phyloP scores from a whole-genome alignment of 2,797 vertebrate genomes.

The Lacerta bilineata region DNA sequence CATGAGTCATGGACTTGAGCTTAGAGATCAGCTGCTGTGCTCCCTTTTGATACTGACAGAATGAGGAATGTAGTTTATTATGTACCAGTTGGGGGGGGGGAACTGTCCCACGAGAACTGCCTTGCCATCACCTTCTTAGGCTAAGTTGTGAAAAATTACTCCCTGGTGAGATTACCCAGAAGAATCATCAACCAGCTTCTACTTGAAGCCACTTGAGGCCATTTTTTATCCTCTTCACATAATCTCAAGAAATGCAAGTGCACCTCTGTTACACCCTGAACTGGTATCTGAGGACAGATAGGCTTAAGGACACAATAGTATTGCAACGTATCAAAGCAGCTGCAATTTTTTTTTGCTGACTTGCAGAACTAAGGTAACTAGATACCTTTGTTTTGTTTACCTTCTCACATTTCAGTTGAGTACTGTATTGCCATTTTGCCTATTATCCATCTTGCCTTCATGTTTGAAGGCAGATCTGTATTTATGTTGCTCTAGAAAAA shows the following conservation, averaged over 20 bases:
- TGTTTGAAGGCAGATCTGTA: neutral
- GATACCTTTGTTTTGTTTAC: neutral
- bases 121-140: slow-evolving; percentile 51
- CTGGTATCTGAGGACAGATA: neutral
- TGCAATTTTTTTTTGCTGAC: neutral
- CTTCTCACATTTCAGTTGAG: neutral
- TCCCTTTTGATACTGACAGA: slow-evolving; percentile 55
- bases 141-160: slow-evolving; percentile 7
- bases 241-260: slow-evolving; percentile 4
- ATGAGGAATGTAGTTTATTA: slow-evolving; percentile 65
- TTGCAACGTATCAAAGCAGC: neutral
- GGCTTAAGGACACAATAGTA: neutral
- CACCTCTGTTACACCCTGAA: neutral
- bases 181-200: neutral
- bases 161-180: neutral
- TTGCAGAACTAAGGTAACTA: neutral
- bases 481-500: neutral
- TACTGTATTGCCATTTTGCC: neutral
- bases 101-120: slow-evolving; percentile 42
- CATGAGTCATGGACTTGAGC: slow-evolving; percentile 50
- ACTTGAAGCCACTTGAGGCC: neutral
- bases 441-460: neutral
- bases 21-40: slow-evolving; percentile 45
- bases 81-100: slow-evolving; percentile 46
- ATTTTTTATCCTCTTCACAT: neutral